Base-by-base conservation (phyloP, 2,888 invertebrate species). In the Orchestes rusci region DNA sequence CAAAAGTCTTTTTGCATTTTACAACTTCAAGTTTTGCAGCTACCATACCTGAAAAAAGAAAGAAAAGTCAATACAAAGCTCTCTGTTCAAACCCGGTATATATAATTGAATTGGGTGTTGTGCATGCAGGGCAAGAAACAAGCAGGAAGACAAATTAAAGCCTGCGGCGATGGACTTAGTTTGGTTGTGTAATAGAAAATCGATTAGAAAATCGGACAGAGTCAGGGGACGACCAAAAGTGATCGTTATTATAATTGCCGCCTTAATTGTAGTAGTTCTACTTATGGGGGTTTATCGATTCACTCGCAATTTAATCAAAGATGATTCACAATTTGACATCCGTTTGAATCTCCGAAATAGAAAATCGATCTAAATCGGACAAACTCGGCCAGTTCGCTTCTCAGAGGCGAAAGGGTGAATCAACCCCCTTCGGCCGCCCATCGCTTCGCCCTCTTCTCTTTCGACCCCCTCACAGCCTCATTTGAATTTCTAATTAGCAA, bases 401-500 rank as follows among this genome's bases (percentile, higher is more conserved):
- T 46, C 44, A 46, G 43, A 45, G 53, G 54, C 53, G 45, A 50
- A 50, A 37, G 43, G 20, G 33, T 39, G 46, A 37, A 45, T 48
- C 34, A 27, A 36, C 46, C 43, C 40, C 50, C 45, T 39, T 20
- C 43, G 40, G 39, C 42, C 38, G 48, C 44, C 20, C 27, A 37
- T 29, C 16, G 28, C 50, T 31, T 16, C 44, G 45, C 30, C 35
- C 45, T 29, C 31, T 34, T 43, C 39, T 46, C 32, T 39, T 20
- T 33, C 48, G 35, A 23, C 16, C 42, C 36, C 42, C 39, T 33
- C 43, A 52, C 55, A 51, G 55, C 56, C 58, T 58, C 58, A 58
- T 84, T 84, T 84, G 84, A 84, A 84, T 84, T 84, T 84, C 84
- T 84, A 84, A 84, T 84, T 83, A 84, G 83, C 82, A 82, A 82